Conservation (phyloP, 2,888 invertebrate species). For the Eupithecia exiguata region DNA sequence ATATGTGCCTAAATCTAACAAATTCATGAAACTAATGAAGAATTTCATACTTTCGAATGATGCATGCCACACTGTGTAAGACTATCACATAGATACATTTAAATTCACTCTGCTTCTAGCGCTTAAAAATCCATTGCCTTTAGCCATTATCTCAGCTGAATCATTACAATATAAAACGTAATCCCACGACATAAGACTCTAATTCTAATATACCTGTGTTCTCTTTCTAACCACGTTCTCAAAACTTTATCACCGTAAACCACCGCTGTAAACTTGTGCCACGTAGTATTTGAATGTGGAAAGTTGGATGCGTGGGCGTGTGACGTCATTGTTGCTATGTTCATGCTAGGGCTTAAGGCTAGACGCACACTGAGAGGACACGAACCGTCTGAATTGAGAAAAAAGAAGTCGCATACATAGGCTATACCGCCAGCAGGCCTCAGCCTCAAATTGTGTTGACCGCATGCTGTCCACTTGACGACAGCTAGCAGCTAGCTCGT, state of each 20-base stretch:
- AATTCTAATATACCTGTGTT: conserved; percentile 17
- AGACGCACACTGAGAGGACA: neutral
- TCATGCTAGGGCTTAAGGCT: neutral
- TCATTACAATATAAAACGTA: neutral
- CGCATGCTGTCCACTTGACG: neutral
- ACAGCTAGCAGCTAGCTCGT: too few relatives aligned
- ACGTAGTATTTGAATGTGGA: conserved; percentile 23
- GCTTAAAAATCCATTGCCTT: neutral
- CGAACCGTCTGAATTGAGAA: neutral
- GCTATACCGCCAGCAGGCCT: neutral
- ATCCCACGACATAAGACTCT: neutral
- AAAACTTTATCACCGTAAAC: conserved; percentile 16
- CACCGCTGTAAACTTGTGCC: conserved; percentile 8
- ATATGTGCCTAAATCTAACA: too few relatives aligned
- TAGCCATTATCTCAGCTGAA: neutral
- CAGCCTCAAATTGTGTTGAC: neutral
- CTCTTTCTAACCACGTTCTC: conserved; percentile 36
- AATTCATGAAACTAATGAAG: neutral
- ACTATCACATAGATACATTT: neutral
- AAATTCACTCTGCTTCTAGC: neutral
- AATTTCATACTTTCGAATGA: neutral
- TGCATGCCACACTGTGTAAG: too few relatives aligned
- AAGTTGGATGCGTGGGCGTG: conserved; percentile 24
- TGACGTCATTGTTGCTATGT: conserved; percentile 20
- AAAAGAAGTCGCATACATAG: neutral